Base-by-base conservation (phyloP, 2,888 invertebrate genomes). In the Sphaerophoria taeniata region DNA sequence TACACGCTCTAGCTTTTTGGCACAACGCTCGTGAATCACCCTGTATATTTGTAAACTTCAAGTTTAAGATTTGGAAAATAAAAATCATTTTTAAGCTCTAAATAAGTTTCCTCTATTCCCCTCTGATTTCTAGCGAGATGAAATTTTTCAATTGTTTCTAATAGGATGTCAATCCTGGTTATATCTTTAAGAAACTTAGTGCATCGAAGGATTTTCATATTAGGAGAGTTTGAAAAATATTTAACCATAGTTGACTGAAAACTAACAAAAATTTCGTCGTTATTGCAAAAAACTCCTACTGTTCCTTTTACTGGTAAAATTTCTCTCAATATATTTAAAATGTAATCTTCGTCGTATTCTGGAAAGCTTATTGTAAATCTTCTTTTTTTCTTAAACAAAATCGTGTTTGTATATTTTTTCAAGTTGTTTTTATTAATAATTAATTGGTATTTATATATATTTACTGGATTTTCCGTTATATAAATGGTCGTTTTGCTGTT, bases 401-500 rank as follows among this genome's bases (percentile, higher is more conserved):
- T 11, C 55, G n/a, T 61, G 9, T 34, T 60, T 53, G 6, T 76
- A 14, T 60, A 51, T 14, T 33, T n/a, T 11, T 16, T 45, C 1
- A 12, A 36, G 24, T 45, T 67, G 9, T 24, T 24, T 24, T 24
- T 24, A 24, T 24, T 24, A 9, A 67, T 6, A 0, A 73, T 11
- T 7, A 69, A 33, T 55, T 69, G 61, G 6, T 34, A 4, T 45
- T 69, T 55, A 7, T 73, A 73, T n/a, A 67, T 61, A 14, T 73
- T 79, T 36, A 69, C 6, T 0, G 61, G 67, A 12, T 6, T 69
- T 31, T 79, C 78, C 6, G 56, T n/a, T 12, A 74, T 81, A 9
- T 49, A 79, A 61, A 43, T 85, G 79, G n/a, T 72, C 60, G 12
- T 67, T n/a, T 31, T 67, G 24, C 14, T 79, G 73, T 63, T 80